Evolutionary conservation across 2,113 vertebrate species (phyloP).

Genomic region (Cyanoliseus patagonus): DNA sequence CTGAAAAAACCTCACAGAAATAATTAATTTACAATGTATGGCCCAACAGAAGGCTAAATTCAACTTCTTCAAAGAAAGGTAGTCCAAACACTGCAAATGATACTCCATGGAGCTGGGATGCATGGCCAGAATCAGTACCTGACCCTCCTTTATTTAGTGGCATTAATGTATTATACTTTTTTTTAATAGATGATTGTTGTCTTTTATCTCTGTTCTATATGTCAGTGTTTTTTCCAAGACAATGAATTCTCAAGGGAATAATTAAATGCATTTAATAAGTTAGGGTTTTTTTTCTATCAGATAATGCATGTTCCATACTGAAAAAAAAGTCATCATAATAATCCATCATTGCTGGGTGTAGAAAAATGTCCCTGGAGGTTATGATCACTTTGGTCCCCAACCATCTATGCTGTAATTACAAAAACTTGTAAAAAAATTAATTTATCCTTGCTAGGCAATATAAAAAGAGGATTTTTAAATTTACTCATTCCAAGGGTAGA

Average conservation of each 20-base stretch:
- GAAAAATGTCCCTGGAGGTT: not conserved
- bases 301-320: not conserved
- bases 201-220: not conserved
- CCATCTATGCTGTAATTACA: not conserved
- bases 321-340: not conserved
- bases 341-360: not conserved
- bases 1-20: not conserved
- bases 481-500: not conserved
- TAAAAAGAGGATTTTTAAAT: not conserved
- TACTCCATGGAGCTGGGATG: not conserved
- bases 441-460: not conserved
- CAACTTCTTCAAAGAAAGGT: not conserved
- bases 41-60: not conserved
- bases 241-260: not conserved
- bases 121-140: not conserved
- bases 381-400: not conserved
- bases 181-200: not conserved
- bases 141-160: not conserved
- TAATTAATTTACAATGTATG: not conserved
- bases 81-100: not conserved
- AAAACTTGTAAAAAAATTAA: not conserved
- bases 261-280: not conserved
- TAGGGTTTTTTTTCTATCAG: not conserved
- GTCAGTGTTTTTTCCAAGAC: not conserved
- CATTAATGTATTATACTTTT: not conserved